Conservation (phyloP, 1,140 invertebrate species). For the Ganaspis sp. region DNA sequence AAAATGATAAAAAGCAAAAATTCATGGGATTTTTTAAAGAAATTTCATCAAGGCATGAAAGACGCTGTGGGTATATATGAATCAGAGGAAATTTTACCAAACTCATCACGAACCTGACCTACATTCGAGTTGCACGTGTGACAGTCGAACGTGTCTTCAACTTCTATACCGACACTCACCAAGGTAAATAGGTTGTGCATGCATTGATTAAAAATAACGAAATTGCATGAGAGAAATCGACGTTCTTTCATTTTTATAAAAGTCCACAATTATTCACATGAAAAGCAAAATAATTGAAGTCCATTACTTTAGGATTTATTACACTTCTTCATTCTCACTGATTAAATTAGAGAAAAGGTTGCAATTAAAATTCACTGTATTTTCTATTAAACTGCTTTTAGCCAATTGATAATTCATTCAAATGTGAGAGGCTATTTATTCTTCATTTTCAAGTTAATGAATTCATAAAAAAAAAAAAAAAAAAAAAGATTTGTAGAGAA, state of each 20-base stretch:
- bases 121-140: conserved; percentile 26
- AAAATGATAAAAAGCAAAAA: conserved; percentile 3
- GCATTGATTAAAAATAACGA: conserved; percentile 27
- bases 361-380: not conserved
- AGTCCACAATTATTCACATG: not conserved
- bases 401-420: not conserved
- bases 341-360: not conserved
- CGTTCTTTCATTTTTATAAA: conserved; percentile 11
- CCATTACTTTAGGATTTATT: not conserved
- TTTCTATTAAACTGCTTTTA: not conserved
- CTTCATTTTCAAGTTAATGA: not conserved
- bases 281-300: not conserved
- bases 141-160: conserved; percentile 19
- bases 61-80: not conserved
- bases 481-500: too few species aligned
- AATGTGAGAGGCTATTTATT: not conserved
- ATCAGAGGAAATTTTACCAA: conserved; percentile 25
- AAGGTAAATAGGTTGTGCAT: conserved; percentile 31
- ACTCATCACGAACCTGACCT: conserved; percentile 29
- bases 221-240: conserved; percentile 30
- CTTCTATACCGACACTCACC: conserved; percentile 20
- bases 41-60: conserved; percentile 3
- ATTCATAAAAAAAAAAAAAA: too few species aligned
- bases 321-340: not conserved
- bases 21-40: conserved; percentile 1